Conservation (phyloP, 2,797 vertebrate genomes). For the Valencia hispanica region DNA sequence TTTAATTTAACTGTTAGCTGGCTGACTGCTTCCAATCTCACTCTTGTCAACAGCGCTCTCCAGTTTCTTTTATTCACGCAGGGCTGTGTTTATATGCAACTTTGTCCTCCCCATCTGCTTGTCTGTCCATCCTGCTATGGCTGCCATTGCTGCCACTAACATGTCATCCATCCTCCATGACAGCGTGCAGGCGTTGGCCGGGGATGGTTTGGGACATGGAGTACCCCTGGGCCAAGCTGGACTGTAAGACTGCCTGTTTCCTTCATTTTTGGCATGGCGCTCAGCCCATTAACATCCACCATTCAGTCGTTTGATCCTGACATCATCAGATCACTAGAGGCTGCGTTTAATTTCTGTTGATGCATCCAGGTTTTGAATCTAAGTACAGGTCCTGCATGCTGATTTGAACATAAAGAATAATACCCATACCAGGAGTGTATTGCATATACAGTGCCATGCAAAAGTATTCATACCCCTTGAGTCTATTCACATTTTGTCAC, state of each 20-base stretch:
- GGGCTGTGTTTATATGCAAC: background rate
- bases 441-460: background rate
- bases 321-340: slow-evolving; percentile 24
- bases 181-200: slow-evolving; percentile 78
- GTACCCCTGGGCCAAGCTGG: slow-evolving; percentile 77
- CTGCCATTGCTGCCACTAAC: slow-evolving; percentile 79
- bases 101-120: slow-evolving; percentile 28
- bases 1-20: slow-evolving; percentile 47
- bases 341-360: slow-evolving; percentile 36
- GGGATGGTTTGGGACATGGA: slow-evolving; percentile 79
- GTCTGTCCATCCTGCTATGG: slow-evolving; percentile 53
- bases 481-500: background rate
- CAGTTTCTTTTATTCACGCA: slow-evolving; percentile 6
- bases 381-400: slow-evolving; percentile 38
- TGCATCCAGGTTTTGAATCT: slow-evolving; percentile 8
- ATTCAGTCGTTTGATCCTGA: slow-evolving; percentile 37
- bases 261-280: slow-evolving; percentile 69
- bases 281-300: slow-evolving; percentile 56
- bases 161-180: slow-evolving; percentile 79
- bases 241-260: slow-evolving; percentile 78
- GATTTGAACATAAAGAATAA: slow-evolving; percentile 7
- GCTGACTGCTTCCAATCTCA: slow-evolving; percentile 54
- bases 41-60: slow-evolving; percentile 31
- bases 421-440: background rate
- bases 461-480: background rate